Evolutionary conservation across 2,888 invertebrate species (phyloP), one percentile per base, ranked within the genome.

Genomic region (Tachystola acroxantha): DNA sequence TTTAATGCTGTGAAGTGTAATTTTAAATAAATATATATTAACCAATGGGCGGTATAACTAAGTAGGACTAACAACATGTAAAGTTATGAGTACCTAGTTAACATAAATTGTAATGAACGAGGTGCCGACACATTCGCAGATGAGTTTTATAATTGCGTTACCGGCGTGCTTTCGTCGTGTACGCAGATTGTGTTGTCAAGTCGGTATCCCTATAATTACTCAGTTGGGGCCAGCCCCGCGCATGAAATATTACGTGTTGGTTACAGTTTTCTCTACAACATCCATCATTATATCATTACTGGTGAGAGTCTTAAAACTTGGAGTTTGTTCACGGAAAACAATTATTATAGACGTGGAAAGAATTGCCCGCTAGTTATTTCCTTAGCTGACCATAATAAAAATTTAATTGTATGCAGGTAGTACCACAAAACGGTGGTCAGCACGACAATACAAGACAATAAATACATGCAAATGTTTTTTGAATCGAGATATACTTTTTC

Each of bases 201-300:
- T 45, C 42, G 39, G 34, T 42, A 46, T 42, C 56, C 51, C 53
- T 61, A 48, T 61, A 63, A 66, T 69, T 65, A 60, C 37, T 29
- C 38, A 39, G 45, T 41, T 41, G 47, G 42, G 53, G 56, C 54
- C 54, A 48, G 45, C 42, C 44, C 53, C 46, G 46, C 43, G 47
- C 53, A 53, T 59, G 50, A 64, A 53, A 57, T 64, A 63, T 65
- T 62, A 62, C 54, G 61, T 67, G 59, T 57, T 62, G 48, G 50
- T 46, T 50, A 42, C 46, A 40, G 46, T 51, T 61, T 57, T 56
- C 50, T 50, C 54, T 45, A 13, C 45, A 40, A 35, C 43, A 54
- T 50, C 47, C 49, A 49, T 63, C 55, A 72, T 67, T 67, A 66
- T 50, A 53, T 58, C 45, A 64, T 64, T 64, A 61, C 40, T 50